phyloP scores from a whole-genome alignment of 2,797 vertebrate species.

The Tenualosa ilisha region DNA sequence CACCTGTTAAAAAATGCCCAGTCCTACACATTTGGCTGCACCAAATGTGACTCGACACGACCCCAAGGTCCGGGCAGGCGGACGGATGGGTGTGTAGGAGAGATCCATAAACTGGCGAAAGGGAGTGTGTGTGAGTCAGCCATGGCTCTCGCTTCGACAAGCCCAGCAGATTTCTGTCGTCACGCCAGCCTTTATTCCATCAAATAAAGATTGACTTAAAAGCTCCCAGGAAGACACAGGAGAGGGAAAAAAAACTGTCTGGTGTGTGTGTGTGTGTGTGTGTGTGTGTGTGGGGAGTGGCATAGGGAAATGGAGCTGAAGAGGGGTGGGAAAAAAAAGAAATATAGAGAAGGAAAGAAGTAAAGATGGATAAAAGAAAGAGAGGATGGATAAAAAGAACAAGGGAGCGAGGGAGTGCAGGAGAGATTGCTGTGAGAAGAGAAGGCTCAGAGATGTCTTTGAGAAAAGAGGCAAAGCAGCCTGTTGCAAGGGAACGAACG shows the following conservation, averaged over 20 bases:
- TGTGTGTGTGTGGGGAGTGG: background rate
- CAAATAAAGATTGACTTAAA: background rate
- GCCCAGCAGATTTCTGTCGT: background rate
- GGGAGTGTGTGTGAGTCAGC: background rate
- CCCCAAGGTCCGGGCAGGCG: background rate
- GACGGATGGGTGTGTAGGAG: background rate
- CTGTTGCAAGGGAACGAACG: background rate
- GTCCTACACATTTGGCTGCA: background rate
- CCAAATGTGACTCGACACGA: background rate
- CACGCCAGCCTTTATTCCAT: slow-evolving; percentile 3
- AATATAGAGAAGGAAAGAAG: background rate
- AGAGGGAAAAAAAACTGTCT: background rate
- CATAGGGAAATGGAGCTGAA: background rate
- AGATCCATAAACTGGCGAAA: background rate
- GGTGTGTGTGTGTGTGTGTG: too few species aligned
- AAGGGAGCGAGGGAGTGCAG: background rate
- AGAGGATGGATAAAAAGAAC: background rate
- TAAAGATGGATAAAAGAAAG: background rate
- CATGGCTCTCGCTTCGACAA: background rate
- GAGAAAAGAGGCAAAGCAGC: background rate
- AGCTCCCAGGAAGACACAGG: background rate
- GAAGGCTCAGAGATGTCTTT: background rate
- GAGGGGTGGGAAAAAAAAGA: too few species aligned
- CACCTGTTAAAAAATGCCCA: background rate
- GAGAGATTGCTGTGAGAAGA: background rate